Conservation (phyloP, 2,888 invertebrate species). For the Drosophila setosimentum region DNA sequence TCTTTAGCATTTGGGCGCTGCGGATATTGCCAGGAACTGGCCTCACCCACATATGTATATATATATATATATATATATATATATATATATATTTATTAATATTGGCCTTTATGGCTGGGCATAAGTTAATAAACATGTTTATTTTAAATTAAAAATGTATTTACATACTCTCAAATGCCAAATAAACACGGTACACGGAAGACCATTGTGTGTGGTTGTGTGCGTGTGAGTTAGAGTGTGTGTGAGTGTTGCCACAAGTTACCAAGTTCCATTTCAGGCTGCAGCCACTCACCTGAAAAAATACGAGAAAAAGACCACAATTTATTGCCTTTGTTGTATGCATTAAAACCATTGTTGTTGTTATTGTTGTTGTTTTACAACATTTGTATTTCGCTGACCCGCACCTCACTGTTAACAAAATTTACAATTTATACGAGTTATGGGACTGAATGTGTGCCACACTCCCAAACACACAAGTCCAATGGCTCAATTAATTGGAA, state of each 20-base stretch:
- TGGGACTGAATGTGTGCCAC: slow-evolving; percentile 28
- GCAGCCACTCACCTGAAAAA: slow-evolving; percentile 47
- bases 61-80: not conserved
- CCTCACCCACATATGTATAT: not conserved
- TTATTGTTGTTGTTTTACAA: slow-evolving; percentile 14
- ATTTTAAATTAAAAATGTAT: slow-evolving; percentile 78
- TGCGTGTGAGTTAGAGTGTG: not conserved
- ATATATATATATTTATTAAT: not conserved
- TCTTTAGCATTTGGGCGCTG: slow-evolving; percentile 11
- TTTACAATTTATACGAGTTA: slow-evolving; percentile 36
- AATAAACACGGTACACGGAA: slow-evolving; percentile 36
- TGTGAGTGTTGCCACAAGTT: slow-evolving; percentile 21
- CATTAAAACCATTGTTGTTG: slow-evolving; percentile 31
- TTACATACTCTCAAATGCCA: slow-evolving; percentile 52
- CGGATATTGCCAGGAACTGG: slow-evolving; percentile 66
- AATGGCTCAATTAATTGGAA: slow-evolving; percentile 45
- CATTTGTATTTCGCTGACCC: slow-evolving; percentile 10
- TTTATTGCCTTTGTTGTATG: slow-evolving; percentile 46
- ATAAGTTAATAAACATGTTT: slow-evolving; percentile 69
- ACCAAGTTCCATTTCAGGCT: slow-evolving; percentile 16
- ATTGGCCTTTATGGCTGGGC: not conserved
- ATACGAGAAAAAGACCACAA: slow-evolving; percentile 36
- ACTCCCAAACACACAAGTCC: slow-evolving; percentile 2
- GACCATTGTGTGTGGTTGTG: slow-evolving; percentile 24
- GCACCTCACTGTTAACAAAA: slow-evolving; percentile 22